Evolutionary conservation across 2,113 vertebrate genomes (phyloP), one percentile per base, ranked within the genome.

Genomic region (Anhinga rufa): DNA sequence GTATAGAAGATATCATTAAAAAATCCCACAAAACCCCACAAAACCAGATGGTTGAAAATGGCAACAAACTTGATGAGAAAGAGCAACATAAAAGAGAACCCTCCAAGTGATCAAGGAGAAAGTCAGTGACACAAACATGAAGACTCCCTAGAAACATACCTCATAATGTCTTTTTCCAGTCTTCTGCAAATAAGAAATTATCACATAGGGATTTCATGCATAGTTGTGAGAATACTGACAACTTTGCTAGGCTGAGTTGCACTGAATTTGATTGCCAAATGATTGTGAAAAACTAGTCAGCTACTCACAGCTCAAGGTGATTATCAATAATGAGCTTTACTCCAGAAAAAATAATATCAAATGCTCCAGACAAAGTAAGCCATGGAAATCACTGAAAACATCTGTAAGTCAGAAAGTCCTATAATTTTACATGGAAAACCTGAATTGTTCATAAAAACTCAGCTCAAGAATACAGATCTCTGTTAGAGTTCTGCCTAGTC

Each of bases 211-310:
- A 96, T 95, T 97, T 97, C 65, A 95, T 86, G 88, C 94, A 97
- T 93, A 83, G 93, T 95, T 96, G 95, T 97, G 97, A 97, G 96
- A 94, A 97, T 74, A 96, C 78, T 97, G 96, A 97, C 97, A 97
- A 86, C 90, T 97, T 98, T 94, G 74, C 69, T 97, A 96, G 96
- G 66, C 28, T 97, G 96, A 96, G 87, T 95, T 96, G 94, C 96
- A 97, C 95, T 74, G 85, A 96, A 97, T 97, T 96, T 97, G 97
- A 97, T 97, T 97, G 97, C 94, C 96, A 98, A 97, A 97, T 95
- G 96, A 98, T 97, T 49, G 81, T 95, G 95, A 98, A 95, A 98
- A 97, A 88, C 91, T 94, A 95, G 95, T 95, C 92, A 94, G 80
- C 55, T 95, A 91, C 48, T 90, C 60, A 76, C 46, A 84, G 75